Evolutionary conservation across 2,888 invertebrate genomes (phyloP).

Genomic region (Rambutsinella grinnellia): DNA sequence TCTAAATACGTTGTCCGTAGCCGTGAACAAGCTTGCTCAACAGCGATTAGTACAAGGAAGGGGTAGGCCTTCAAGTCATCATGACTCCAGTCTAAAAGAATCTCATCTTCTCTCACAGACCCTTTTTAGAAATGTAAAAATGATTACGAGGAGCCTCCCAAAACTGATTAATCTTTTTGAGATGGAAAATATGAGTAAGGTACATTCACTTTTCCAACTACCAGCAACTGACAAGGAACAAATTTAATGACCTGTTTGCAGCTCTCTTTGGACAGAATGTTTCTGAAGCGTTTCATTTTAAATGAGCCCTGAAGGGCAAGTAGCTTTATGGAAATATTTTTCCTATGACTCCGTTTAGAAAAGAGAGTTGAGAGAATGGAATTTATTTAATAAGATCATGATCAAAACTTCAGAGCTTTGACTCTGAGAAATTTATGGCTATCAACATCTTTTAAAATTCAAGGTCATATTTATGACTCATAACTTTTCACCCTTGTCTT

Average conservation of each 20-base stretch:
- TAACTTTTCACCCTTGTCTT: conserved; percentile 41
- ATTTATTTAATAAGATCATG: background rate
- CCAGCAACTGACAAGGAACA: conserved; percentile 1
- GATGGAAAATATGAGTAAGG: conserved; percentile 2
- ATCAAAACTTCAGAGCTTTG: background rate
- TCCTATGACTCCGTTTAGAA: background rate
- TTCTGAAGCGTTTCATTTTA: background rate
- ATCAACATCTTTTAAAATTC: conserved; percentile 41
- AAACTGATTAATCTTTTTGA: conserved; percentile 21
- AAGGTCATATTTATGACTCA: conserved; percentile 52
- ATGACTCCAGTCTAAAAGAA: background rate
- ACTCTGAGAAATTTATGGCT: conserved; percentile 33
- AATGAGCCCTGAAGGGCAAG: conserved; percentile 46
- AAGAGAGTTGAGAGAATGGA: background rate
- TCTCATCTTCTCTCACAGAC: background rate
- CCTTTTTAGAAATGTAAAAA: background rate
- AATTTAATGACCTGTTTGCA: conserved; percentile 28
- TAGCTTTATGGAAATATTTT: background rate
- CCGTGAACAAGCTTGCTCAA: background rate
- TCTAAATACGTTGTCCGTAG: background rate
- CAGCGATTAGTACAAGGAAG: background rate
- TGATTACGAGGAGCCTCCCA: background rate
- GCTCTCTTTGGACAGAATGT: conserved; percentile 1
- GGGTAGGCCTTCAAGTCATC: too few relatives aligned
- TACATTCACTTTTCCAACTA: background rate